Conservation (phyloP, 2,888 invertebrate genomes). For the Ceratothoa steindachneri region DNA sequence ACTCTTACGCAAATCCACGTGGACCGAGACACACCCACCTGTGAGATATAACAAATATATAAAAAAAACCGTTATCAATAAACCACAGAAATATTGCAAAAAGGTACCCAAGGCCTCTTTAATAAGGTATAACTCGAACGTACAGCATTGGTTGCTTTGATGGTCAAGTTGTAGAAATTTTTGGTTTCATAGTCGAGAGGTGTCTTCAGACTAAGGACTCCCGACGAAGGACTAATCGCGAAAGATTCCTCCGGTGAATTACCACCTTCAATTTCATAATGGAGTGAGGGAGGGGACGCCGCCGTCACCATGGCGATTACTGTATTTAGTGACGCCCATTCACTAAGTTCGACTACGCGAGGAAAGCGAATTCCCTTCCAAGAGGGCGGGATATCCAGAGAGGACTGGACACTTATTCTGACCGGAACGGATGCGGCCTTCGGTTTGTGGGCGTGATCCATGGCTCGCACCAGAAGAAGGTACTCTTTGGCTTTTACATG, state of each 20-base stretch:
- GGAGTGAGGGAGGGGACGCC: conserved; percentile 26
- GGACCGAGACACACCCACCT: conserved; percentile 24
- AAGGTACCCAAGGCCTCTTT: neutral
- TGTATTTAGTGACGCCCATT: conserved; percentile 33
- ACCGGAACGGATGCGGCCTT: conserved; percentile 71
- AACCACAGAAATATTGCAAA: neutral
- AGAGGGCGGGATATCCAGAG: conserved; percentile 76
- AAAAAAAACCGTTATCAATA: neutral
- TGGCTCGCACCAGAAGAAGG: conserved; percentile 75
- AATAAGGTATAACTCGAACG: conserved; percentile 51
- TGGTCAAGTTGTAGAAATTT: conserved; percentile 74
- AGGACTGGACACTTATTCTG: conserved; percentile 79
- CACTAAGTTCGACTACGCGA: conserved; percentile 34
- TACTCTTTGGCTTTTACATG: conserved; percentile 61
- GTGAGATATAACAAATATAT: neutral
- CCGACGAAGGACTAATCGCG: conserved; percentile 79
- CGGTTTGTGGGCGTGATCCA: conserved; percentile 71
- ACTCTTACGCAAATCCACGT: conserved; percentile 37
- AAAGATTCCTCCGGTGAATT: conserved; percentile 57
- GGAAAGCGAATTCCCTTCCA: conserved; percentile 15
- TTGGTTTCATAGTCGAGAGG: conserved; percentile 75
- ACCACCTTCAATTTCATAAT: conserved; percentile 27
- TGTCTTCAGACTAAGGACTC: conserved; percentile 62
- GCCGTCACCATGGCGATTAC: conserved; percentile 31
- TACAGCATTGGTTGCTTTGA: conserved; percentile 81